Percentiles rank a stretch among this genome's conserved stretches.
These are phyloP conservation scores for Pammene fasciana DNA, from an alignment of 2,888 invertebrate genomes.

Conservation along the genomic window DNA sequence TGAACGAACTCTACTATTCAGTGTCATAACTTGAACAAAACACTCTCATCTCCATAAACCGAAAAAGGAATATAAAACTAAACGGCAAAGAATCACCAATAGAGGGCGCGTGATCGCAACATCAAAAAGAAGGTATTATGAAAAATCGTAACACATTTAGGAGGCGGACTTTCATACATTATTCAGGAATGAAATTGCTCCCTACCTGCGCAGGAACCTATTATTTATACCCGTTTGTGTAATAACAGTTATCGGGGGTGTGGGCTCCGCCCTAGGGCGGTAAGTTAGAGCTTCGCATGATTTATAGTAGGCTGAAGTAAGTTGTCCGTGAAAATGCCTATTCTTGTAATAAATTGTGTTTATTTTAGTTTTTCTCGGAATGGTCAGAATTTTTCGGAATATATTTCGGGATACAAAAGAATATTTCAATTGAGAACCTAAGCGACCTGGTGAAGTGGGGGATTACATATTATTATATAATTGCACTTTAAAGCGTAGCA, in stretches of 20 bases:
- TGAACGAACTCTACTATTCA: neutral
- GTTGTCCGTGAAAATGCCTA: constrained; percentile 37
- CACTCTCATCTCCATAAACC: constrained; percentile 38
- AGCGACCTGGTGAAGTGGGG: too few species aligned
- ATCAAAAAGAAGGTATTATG: constrained; percentile 79
- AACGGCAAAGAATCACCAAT: constrained; percentile 67
- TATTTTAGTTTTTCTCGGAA: constrained; percentile 13
- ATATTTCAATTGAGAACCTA: too few species aligned
- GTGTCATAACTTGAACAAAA: constrained; percentile 13
- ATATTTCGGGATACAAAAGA: neutral
- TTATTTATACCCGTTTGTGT: constrained; percentile 70
- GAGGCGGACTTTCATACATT: constrained; percentile 75
- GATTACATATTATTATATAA: too few species aligned
- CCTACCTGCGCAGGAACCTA: constrained; percentile 58
- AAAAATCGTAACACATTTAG: constrained; percentile 82
- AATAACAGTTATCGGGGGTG: constrained; percentile 65
- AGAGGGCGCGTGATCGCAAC: constrained; percentile 54
- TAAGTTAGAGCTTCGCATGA: constrained; percentile 36
- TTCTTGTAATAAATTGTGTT: constrained; percentile 34
- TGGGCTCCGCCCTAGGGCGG: constrained; percentile 58
- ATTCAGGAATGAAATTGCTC: constrained; percentile 78
- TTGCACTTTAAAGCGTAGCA: too few species aligned
- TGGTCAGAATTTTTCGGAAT: neutral
- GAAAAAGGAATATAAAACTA: constrained; percentile 62
- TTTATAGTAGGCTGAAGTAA: constrained; percentile 35